These are phyloP conservation scores for Caenorhabditis plicata DNA, from an alignment of 2,888 invertebrate species.

Conservation along the genomic window DNA sequence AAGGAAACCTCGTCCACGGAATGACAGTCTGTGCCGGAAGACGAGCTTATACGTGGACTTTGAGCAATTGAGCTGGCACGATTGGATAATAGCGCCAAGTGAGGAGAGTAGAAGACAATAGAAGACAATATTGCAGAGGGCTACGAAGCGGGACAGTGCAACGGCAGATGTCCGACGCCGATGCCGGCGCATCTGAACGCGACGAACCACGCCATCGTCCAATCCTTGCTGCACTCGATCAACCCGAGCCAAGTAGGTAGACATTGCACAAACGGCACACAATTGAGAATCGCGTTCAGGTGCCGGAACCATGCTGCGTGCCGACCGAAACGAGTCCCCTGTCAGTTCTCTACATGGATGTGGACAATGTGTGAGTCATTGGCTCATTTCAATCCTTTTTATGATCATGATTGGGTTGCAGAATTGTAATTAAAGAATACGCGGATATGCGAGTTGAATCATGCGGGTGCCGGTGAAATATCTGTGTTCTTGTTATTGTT, in stretches of 20 bases:
- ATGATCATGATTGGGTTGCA: slow-evolving; percentile 76
- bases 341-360: slow-evolving; percentile 91
- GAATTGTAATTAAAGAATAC: slow-evolving; percentile 95
- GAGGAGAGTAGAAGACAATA: slow-evolving; percentile 1
- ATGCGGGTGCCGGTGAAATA: slow-evolving; percentile 78
- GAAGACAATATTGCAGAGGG: slow-evolving; percentile 45
- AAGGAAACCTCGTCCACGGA: slow-evolving; percentile 27
- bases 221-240: slow-evolving; percentile 90
- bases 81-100: slow-evolving; percentile 74
- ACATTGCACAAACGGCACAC: neutral
- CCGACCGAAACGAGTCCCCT: slow-evolving; percentile 90
- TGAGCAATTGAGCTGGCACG: slow-evolving; percentile 92
- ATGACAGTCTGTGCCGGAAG: slow-evolving; percentile 74
- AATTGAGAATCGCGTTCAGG: no score
- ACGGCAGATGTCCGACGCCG: slow-evolving; percentile 91
- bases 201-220: slow-evolving; percentile 97
- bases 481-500: slow-evolving; percentile 3
- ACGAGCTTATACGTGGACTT: slow-evolving; percentile 92
- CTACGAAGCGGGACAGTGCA: slow-evolving; percentile 87
- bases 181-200: slow-evolving; percentile 89
- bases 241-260: slow-evolving; percentile 72
- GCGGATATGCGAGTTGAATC: slow-evolving; percentile 93
- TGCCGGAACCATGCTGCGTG: slow-evolving; percentile 95
- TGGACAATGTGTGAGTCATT: slow-evolving; percentile 41
- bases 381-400: neutral